phyloP scores from a whole-genome alignment of 2,797 vertebrate genomes.

The Lophotriccus pileatus region DNA sequence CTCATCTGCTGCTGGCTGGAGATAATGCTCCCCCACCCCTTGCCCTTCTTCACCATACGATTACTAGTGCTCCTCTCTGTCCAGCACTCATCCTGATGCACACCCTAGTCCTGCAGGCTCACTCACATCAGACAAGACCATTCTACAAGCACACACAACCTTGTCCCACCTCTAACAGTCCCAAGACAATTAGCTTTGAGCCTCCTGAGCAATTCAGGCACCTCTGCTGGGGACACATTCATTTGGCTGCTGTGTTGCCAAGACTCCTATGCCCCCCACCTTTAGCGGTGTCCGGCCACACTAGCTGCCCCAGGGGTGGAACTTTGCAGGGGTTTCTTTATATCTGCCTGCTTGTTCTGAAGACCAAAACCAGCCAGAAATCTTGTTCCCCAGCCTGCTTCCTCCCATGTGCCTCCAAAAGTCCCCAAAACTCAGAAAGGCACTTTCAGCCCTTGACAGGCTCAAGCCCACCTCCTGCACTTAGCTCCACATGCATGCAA shows the following conservation, averaged over 20 bases:
- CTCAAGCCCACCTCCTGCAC: neutral
- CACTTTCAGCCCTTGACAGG: neutral
- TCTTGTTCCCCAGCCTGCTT: neutral
- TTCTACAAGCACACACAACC: neutral
- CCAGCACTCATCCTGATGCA: neutral
- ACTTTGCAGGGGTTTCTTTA: neutral
- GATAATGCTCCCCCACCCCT: neutral
- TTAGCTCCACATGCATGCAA: neutral
- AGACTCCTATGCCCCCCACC: neutral
- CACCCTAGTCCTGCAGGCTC: neutral
- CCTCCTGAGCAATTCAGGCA: neutral
- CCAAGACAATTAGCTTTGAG: neutral
- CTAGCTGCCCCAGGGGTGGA: neutral
- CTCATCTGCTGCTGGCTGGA: neutral
- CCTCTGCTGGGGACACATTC: neutral
- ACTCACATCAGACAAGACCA: neutral
- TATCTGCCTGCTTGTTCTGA: neutral
- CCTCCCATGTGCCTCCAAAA: neutral
- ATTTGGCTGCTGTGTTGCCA: neutral
- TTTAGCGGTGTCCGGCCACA: accelerated
- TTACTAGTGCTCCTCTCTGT: neutral
- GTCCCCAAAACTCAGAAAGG: neutral
- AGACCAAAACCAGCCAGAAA: neutral
- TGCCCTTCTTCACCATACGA: neutral
- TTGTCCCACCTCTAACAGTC: neutral